Percentiles rank a stretch among this genome's conserved stretches.
Conservation (phyloP, 1,140 invertebrate genomes). For the Anadara kagoshimensis region DNA sequence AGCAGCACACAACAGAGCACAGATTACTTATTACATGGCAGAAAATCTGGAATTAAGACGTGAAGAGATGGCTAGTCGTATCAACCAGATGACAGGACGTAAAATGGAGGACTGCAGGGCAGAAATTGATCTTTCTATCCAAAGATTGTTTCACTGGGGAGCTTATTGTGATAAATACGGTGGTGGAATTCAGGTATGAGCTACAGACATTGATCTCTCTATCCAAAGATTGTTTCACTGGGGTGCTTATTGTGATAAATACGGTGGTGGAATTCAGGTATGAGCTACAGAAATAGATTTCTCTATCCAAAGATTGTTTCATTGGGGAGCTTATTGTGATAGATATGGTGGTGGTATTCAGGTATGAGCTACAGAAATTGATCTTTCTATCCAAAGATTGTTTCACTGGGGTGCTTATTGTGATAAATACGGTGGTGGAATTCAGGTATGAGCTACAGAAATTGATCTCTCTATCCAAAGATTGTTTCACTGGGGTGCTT, state of each 20-base stretch:
- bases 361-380: slow-evolving; percentile 49
- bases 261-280: not conserved
- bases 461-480: slow-evolving; percentile 71
- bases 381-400: not conserved
- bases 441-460: slow-evolving; percentile 69
- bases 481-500: slow-evolving; percentile 76
- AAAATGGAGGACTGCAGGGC: slow-evolving; percentile 51
- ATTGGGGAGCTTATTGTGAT: slow-evolving; percentile 75
- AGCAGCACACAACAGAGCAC: slow-evolving; percentile 74
- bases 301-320: slow-evolving; percentile 73
- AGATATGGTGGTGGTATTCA: slow-evolving; percentile 74
- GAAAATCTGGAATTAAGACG: slow-evolving; percentile 73
- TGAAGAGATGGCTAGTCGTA: slow-evolving; percentile 66
- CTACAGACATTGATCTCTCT: not conserved
- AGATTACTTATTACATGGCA: slow-evolving; percentile 76
- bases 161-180: slow-evolving; percentile 75
- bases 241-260: not conserved
- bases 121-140: slow-evolving; percentile 73
- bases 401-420: not conserved
- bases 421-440: slow-evolving; percentile 38
- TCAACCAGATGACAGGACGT: slow-evolving; percentile 66
- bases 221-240: not conserved
- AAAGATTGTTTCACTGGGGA: slow-evolving; percentile 75
- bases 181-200: slow-evolving; percentile 71
- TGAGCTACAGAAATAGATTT: slow-evolving; percentile 69